Conservation (phyloP, 2,113 vertebrate genomes). For the Rousettus leschenaultii region DNA sequence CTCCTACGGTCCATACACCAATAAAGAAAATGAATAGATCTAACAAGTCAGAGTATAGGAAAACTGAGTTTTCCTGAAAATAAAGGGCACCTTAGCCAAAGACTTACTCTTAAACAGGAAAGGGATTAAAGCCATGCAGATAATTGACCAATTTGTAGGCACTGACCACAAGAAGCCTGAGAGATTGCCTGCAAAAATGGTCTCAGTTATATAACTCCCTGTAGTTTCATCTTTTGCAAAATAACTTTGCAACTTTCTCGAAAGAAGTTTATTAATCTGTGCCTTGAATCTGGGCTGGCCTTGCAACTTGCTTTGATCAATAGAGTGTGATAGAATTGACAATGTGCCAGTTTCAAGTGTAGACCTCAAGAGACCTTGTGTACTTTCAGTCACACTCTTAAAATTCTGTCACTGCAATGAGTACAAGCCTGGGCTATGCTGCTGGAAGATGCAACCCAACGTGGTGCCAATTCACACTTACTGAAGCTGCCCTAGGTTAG, state of each 20-base stretch:
- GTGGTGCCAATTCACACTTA: not conserved
- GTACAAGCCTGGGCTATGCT: not conserved
- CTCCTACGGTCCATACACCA: not conserved
- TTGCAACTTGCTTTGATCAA: not conserved
- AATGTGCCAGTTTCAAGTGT: not conserved
- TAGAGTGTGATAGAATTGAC: not conserved
- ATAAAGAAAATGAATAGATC: not conserved
- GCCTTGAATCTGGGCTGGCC: not conserved
- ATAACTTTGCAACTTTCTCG: not conserved
- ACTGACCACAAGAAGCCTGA: not conserved
- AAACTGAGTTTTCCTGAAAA: not conserved
- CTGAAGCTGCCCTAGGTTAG: not conserved
- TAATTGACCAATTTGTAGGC: not conserved
- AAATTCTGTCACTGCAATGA: not conserved
- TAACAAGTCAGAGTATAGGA: not conserved
- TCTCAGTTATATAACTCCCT: not conserved
- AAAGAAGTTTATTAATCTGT: not conserved
- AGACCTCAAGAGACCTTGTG: not conserved
- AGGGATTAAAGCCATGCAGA: not conserved
- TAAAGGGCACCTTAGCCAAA: not conserved
- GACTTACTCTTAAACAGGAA: not conserved
- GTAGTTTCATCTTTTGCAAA: not conserved
- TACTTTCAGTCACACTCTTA: not conserved
- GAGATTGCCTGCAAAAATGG: not conserved
- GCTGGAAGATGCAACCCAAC: not conserved